Evolutionary conservation across 37 sponge, comb jelly and placozoan genomes (phyloP).

Genomic region (Petrosia ficiformis): DNA sequence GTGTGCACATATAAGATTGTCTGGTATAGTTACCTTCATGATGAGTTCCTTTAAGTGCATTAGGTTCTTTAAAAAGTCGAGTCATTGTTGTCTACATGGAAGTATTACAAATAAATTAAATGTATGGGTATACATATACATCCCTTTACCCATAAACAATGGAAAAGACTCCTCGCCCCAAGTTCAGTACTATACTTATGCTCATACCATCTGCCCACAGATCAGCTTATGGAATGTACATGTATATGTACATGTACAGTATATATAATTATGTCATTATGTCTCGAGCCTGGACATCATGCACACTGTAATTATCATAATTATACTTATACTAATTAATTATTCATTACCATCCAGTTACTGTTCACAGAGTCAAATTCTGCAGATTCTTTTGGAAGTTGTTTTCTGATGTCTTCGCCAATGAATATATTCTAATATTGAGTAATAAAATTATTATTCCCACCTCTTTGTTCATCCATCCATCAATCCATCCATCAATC

Average conservation of each 20-base stretch:
- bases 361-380: slow-evolving; percentile 89
- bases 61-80: slow-evolving; percentile 71
- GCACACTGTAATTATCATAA: not conserved
- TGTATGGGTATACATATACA: too few relatives aligned
- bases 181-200: too few relatives aligned
- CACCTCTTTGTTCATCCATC: too few relatives aligned
- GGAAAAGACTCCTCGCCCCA: too few relatives aligned
- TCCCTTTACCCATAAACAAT: too few relatives aligned
- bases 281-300: too few relatives aligned
- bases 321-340: not conserved
- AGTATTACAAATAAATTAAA: not conserved
- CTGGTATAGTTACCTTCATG: slow-evolving; percentile 38
- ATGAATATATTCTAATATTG: slow-evolving; percentile 88
- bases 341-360: slow-evolving; percentile 79
- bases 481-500: too few relatives aligned
- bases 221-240: not conserved
- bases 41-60: slow-evolving; percentile 94
- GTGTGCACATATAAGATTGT: too few relatives aligned
- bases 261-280: too few relatives aligned
- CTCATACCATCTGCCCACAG: too few relatives aligned
- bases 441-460: not conserved
- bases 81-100: slow-evolving; percentile 67
- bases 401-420: slow-evolving; percentile 98
- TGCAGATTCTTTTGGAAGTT: slow-evolving; percentile 91
- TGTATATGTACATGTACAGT: not conserved